Percentiles rank a stretch among this genome's conserved stretches.
These are phyloP conservation scores for Anhinga anhinga DNA, from an alignment of 2,113 vertebrate species.

Conservation along the genomic window DNA sequence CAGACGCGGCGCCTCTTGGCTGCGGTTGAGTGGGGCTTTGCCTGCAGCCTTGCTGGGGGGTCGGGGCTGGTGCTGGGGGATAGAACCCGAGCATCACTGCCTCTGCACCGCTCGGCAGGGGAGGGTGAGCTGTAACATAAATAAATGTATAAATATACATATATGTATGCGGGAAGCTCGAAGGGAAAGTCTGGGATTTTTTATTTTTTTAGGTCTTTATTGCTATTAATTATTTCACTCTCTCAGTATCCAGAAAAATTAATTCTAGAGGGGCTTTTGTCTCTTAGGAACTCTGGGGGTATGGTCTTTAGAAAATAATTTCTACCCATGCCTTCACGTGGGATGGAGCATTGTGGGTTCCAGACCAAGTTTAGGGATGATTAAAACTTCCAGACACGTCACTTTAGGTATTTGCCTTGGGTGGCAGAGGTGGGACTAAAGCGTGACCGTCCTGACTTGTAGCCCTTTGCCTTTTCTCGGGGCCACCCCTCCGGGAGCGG, in stretches of 20 bases:
- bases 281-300: rapidly evolving
- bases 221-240: neutral
- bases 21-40: rapidly evolving
- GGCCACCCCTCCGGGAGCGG: neutral
- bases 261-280: neutral
- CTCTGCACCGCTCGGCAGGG: rapidly evolving
- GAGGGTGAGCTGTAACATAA: neutral
- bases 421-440: neutral
- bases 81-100: neutral
- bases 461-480: neutral
- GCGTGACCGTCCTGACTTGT: rapidly evolving
- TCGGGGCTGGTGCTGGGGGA: rapidly evolving
- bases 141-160: rapidly evolving
- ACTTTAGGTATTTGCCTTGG: neutral
- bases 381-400: no score
- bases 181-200: no score
- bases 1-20: rapidly evolving
- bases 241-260: neutral
- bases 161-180: neutral
- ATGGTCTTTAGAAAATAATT: neutral
- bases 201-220: neutral
- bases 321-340: rapidly evolving
- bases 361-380: no score
- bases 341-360: neutral
- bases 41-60: neutral